Percentiles rank a stretch among this genome's conserved stretches.
These are phyloP conservation scores for Neosilurus hyrtlii DNA, from an alignment of 2,797 vertebrate species.

Conservation along the genomic window DNA sequence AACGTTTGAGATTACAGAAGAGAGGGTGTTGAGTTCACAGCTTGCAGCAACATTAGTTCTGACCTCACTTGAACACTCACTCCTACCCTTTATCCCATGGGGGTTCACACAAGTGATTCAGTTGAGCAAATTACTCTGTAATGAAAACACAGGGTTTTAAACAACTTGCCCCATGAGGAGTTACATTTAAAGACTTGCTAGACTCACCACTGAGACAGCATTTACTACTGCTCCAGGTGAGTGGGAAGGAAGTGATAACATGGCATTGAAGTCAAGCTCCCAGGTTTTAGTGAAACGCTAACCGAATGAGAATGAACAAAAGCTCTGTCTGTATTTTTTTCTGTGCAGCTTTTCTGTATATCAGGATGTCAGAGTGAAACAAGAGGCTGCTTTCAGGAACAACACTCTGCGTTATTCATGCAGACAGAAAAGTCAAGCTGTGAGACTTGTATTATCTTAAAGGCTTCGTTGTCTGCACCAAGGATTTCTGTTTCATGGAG, in stretches of 20 bases:
- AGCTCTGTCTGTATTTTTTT: neutral
- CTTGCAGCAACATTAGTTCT: neutral
- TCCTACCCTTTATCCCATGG: neutral
- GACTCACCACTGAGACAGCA: slow-evolving; percentile 27
- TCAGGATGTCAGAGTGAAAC: neutral
- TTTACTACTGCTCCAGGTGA: slow-evolving; percentile 31
- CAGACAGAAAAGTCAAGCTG: slow-evolving; percentile 3
- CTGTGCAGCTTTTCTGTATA: neutral
- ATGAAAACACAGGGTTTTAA: slow-evolving; percentile 38
- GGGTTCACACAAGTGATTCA: slow-evolving; percentile 22
- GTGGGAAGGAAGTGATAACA: slow-evolving; percentile 12
- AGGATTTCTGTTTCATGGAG: neutral
- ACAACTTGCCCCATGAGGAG: slow-evolving; percentile 16
- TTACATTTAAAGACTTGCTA: slow-evolving; percentile 30
- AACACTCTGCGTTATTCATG: neutral
- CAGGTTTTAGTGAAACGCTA: neutral
- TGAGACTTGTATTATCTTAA: neutral
- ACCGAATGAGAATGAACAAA: slow-evolving; percentile 1
- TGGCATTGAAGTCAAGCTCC: slow-evolving; percentile 1
- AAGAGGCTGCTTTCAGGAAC: slow-evolving; percentile 7
- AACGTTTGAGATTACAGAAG: neutral
- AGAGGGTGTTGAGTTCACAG: neutral
- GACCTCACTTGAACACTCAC: slow-evolving; percentile 1
- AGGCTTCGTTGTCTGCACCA: slow-evolving; percentile 21
- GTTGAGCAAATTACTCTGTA: slow-evolving; percentile 41